Percentiles rank a stretch among this genome's conserved stretches.
phyloP scores from a whole-genome alignment of 2,797 vertebrate genomes.

The Macropus fuliginosus region DNA sequence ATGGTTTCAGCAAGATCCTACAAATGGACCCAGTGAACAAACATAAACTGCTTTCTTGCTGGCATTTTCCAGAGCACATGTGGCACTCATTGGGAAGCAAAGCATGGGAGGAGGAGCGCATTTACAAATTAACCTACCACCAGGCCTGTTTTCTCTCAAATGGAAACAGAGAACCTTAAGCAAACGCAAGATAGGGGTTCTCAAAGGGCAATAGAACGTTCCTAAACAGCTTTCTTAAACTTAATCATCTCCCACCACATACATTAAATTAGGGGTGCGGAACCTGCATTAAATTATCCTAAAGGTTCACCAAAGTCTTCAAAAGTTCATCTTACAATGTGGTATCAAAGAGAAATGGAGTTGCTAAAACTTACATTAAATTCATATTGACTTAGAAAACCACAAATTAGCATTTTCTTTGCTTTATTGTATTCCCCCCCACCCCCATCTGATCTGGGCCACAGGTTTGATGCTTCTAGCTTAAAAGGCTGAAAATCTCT shows the following conservation, averaged over 20 bases:
- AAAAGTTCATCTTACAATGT: no score
- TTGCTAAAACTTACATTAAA: neutral
- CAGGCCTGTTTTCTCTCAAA: neutral
- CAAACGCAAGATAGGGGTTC: constrained; percentile 18
- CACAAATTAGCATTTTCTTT: neutral
- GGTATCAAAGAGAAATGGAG: neutral
- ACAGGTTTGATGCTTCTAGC: neutral
- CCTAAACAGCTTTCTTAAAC: neutral
- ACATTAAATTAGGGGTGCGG: no score
- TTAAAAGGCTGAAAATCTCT: neutral
- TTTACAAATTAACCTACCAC: neutral
- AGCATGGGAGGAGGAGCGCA: rapidly evolving
- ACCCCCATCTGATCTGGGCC: neutral
- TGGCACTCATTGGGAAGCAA: neutral
- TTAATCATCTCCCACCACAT: neutral
- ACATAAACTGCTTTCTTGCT: neutral
- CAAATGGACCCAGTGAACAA: neutral
- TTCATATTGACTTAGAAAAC: neutral
- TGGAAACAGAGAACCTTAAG: constrained; percentile 9
- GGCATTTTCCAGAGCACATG: rapidly evolving
- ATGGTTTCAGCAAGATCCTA: neutral
- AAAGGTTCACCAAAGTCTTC: neutral
- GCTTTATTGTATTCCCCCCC: neutral
- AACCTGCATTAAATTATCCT: neutral
- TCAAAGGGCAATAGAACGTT: neutral